Conservation (phyloP, 2,888 invertebrate species). For the Hybos culiciformis region DNA sequence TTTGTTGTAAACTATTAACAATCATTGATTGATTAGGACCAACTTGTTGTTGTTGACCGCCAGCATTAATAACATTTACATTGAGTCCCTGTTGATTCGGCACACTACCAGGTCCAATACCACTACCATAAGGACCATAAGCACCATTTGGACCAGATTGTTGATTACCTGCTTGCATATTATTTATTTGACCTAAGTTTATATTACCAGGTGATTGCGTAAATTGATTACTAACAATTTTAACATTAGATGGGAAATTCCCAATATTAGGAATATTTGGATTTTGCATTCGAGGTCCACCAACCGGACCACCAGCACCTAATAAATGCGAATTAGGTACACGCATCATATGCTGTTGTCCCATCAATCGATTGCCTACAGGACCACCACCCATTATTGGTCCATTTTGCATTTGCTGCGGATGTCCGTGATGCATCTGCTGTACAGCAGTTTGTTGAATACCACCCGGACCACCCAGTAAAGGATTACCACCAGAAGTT, state of each 20-base stretch:
- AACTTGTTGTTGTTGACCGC: slow-evolving; percentile 19
- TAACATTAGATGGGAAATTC: slow-evolving; percentile 16
- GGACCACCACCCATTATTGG: slow-evolving; percentile 46
- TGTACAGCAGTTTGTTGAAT: slow-evolving; percentile 24
- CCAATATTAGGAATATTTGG: slow-evolving; percentile 32
- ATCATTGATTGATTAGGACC: slow-evolving; percentile 9
- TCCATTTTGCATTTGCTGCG: slow-evolving; percentile 60
- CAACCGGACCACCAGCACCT: slow-evolving; percentile 26
- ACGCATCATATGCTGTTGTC: slow-evolving; percentile 30
- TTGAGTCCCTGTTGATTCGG: slow-evolving; percentile 15
- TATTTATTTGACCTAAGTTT: slow-evolving; percentile 30
- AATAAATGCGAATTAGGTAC: slow-evolving; percentile 36
- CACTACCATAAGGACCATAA: slow-evolving; percentile 26
- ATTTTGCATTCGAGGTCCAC: slow-evolving; percentile 48
- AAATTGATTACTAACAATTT: slow-evolving; percentile 10
- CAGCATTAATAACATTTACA: slow-evolving; percentile 25
- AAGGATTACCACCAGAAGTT: slow-evolving; percentile 22
- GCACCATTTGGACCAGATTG: slow-evolving; percentile 24
- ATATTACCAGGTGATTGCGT: slow-evolving; percentile 14
- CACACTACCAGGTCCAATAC: too few species aligned
- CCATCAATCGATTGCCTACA: slow-evolving; percentile 27
- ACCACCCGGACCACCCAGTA: slow-evolving; percentile 16
- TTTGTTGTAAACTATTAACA: slow-evolving; percentile 36
- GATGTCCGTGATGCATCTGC: slow-evolving; percentile 29
- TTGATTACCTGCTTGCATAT: slow-evolving; percentile 22